These are phyloP conservation scores for Encarsia formosa DNA, from an alignment of 2,888 invertebrate species.

Conservation along the genomic window DNA sequence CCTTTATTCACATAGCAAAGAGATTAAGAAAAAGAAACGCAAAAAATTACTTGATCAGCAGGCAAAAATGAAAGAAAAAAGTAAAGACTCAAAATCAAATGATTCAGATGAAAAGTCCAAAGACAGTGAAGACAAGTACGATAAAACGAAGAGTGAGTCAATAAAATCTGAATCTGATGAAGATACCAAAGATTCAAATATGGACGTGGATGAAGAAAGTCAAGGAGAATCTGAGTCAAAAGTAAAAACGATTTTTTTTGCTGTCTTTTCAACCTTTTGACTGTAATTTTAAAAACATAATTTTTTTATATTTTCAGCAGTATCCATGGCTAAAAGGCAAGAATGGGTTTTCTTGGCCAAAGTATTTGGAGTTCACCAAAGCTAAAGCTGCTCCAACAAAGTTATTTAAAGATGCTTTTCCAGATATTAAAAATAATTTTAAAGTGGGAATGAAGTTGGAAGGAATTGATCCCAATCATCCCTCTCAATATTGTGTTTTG, in stretches of 20 bases:
- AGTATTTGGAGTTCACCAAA: constrained; percentile 70
- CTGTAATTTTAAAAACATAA: constrained; percentile 9
- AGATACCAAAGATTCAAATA: constrained; percentile 44
- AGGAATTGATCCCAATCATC: constrained; percentile 90
- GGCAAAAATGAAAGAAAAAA: constrained; percentile 39
- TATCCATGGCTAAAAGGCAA: constrained; percentile 70
- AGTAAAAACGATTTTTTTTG: no score
- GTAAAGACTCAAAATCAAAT: constrained; percentile 45
- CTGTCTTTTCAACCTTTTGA: no score
- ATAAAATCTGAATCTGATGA: constrained; percentile 45
- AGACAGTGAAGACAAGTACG: constrained; percentile 29
- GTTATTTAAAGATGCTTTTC: constrained; percentile 75
- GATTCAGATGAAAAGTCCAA: constrained; percentile 39
- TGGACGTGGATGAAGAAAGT: constrained; percentile 40
- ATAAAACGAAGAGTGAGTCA: constrained; percentile 10
- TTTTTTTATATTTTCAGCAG: constrained; percentile 35
- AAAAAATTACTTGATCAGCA: constrained; percentile 45
- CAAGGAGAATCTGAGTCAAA: constrained; percentile 40
- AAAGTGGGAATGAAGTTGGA: constrained; percentile 86
- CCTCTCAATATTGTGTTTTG: constrained; percentile 82
- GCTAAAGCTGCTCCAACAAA: constrained; percentile 72
- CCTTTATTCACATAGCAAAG: constrained; percentile 32
- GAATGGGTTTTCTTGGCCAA: constrained; percentile 73
- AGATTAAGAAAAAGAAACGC: constrained; percentile 44
- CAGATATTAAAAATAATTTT: constrained; percentile 71